Conservation (phyloP, 2,797 vertebrate genomes). For the Erpetoichthys calabaricus region DNA sequence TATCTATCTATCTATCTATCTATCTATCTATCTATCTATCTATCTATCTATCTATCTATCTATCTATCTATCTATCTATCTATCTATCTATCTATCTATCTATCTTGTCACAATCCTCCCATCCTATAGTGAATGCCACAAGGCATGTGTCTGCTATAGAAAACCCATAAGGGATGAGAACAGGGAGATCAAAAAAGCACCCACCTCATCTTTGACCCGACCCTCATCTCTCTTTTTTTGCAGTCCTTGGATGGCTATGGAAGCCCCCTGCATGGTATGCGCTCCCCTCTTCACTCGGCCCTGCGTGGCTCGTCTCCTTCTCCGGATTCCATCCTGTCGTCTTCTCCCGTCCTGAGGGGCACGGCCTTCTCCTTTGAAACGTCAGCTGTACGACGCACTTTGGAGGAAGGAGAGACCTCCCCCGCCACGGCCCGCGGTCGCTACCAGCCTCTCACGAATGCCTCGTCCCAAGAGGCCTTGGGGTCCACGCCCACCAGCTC, state of each 20-base stretch:
- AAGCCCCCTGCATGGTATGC: constrained; percentile 40
- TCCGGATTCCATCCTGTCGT: constrained; percentile 35
- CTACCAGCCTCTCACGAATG: constrained; percentile 61
- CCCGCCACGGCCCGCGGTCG: constrained; percentile 44
- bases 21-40: too few species aligned
- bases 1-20: too few species aligned
- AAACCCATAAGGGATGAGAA: too few species aligned
- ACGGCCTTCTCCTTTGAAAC: constrained; percentile 57
- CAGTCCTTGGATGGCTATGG: constrained; percentile 44
- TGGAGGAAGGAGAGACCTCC: constrained; percentile 41
- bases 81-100: too few species aligned
- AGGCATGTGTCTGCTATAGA: too few species aligned
- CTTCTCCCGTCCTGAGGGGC: constrained; percentile 28
- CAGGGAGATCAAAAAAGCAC: too few species aligned
- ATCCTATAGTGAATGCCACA: too few species aligned
- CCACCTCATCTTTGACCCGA: too few species aligned
- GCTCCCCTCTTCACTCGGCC: constrained; percentile 51
- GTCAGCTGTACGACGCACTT: constrained; percentile 37
- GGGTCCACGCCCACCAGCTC: constrained; percentile 39
- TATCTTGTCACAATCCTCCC: too few species aligned
- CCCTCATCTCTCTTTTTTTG: constrained; percentile 8
- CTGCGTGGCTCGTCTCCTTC: constrained; percentile 39
- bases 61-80: too few species aligned
- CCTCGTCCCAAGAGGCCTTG: constrained; percentile 65
- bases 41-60: too few species aligned